phyloP scores from a whole-genome alignment of 2,113 vertebrate genomes.

The Gambusia holbrooki region DNA sequence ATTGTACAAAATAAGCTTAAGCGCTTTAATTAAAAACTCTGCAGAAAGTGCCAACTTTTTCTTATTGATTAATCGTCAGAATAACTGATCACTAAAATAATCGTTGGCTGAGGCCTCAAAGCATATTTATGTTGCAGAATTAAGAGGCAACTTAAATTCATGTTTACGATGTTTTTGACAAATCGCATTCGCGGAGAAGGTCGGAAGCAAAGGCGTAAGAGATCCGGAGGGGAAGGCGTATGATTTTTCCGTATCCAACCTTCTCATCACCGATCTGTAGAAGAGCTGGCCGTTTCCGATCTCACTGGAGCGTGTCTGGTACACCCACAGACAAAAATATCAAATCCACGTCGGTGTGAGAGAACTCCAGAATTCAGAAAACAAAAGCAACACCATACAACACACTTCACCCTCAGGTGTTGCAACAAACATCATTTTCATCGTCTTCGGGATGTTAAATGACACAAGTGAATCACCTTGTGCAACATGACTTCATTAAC shows the following conservation, averaged over 20 bases:
- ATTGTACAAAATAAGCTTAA: too few species aligned
- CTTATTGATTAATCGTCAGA: too few species aligned
- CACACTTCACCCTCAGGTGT: neutral
- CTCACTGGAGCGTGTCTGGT: too few species aligned
- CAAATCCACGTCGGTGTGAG: too few species aligned
- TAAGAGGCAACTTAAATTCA: conserved; percentile 26
- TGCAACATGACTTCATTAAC: conserved; percentile 3
- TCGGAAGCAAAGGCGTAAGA: neutral
- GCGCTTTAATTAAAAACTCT: too few species aligned
- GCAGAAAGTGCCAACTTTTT: too few species aligned
- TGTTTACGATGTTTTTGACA: conserved; percentile 16
- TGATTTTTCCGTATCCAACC: too few species aligned
- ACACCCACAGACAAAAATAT: too few species aligned
- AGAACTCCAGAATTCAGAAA: neutral
- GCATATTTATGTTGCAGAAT: conserved; percentile 9
- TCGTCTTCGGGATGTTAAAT: neutral
- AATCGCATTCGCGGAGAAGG: neutral
- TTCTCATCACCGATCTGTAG: too few species aligned
- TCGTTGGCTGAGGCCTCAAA: neutral
- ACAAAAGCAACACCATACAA: neutral
- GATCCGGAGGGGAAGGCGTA: too few species aligned
- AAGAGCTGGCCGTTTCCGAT: too few species aligned
- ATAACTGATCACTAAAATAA: too few species aligned
- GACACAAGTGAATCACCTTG: neutral
- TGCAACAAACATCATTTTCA: neutral